A percentile compares a stretch with the other conserved stretches of the same genome.
Conservation (phyloP, 2,888 invertebrate species). For the Hypena proboscidalis region DNA sequence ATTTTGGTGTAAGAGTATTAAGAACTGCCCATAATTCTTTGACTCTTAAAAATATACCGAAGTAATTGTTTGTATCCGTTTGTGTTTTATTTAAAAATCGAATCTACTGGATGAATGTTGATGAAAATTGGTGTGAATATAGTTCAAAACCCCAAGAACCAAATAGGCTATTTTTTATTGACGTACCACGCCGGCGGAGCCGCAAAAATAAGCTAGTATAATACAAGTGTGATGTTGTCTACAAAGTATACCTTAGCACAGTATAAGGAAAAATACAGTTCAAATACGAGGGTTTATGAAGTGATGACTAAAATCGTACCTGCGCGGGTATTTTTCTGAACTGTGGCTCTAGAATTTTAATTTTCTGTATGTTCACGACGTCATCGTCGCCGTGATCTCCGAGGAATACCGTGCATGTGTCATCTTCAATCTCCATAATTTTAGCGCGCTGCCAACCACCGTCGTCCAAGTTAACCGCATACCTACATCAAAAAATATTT, state of each 20-base stretch:
- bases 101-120: too few species aligned
- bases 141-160: background rate
- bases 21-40: too few species aligned
- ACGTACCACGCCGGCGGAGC: background rate
- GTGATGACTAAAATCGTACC: conserved; percentile 67
- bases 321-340: conserved; percentile 89
- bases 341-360: conserved; percentile 86
- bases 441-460: conserved; percentile 84
- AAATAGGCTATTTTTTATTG: background rate
- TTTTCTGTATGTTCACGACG: conserved; percentile 75
- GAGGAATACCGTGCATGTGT: conserved; percentile 86
- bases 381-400: conserved; percentile 92
- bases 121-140: too few species aligned
- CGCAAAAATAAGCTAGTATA: too few species aligned
- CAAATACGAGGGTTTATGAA: too few species aligned
- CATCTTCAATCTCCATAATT: conserved; percentile 80
- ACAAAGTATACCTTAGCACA: too few species aligned
- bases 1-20: too few species aligned
- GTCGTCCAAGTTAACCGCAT: conserved; percentile 74
- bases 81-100: too few species aligned
- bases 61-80: too few species aligned
- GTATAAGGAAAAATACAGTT: too few species aligned
- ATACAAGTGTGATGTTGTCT: too few species aligned
- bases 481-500: conserved; percentile 55
- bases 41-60: too few species aligned